Base-by-base conservation (phyloP, 2,797 vertebrate genomes). In the Semaprochilodus insignis region DNA sequence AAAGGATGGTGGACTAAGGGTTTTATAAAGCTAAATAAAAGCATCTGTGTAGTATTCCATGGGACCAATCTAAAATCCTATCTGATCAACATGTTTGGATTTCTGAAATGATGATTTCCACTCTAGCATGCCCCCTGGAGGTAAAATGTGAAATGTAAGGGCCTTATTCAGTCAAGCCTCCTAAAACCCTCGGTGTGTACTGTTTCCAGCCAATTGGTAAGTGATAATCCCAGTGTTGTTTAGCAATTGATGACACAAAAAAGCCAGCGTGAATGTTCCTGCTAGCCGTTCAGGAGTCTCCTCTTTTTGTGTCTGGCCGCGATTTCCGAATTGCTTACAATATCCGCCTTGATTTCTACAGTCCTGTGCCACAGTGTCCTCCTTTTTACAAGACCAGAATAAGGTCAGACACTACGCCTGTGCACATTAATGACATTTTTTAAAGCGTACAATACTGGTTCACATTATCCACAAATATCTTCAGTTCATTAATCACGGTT, bases 11-110 rank as follows among this genome's bases (percentile, higher is more conserved):
- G 75, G 82, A 79, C 67, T 83, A 74, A 13, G 70, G 76, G 70
- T 40, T 57, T 60, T 70, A 79, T 81, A 86, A 71, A 31, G 78
- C 17, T 79, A 81, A 88, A 88, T 85, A 82, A 84, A 84, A 74
- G 83, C 80, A 74, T 78, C 81, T 81, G 81, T 85, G 78, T 77
- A 85, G 40, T 31, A 76, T 72, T 82, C 65, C 51, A 86, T 84
- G 84, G 57, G 77, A 84, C 78, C 69, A 73, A 78, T 72, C 72
- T 81, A 44, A 81, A 60, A 63, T 83, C 63, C 60, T 17, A 81
- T 81, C 19, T 74, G 48, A 19, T 51, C 10, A 44, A 40, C 44
- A 40, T 78, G n/a, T 57, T 83, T 31, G 62, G n/a, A 3, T 76
- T 31, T 77, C 23, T 27, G 62, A 27, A 13, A 25, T 70, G 31